Base-by-base conservation (phyloP, 2,113 vertebrate species). In the Neodon shergylaensis region DNA sequence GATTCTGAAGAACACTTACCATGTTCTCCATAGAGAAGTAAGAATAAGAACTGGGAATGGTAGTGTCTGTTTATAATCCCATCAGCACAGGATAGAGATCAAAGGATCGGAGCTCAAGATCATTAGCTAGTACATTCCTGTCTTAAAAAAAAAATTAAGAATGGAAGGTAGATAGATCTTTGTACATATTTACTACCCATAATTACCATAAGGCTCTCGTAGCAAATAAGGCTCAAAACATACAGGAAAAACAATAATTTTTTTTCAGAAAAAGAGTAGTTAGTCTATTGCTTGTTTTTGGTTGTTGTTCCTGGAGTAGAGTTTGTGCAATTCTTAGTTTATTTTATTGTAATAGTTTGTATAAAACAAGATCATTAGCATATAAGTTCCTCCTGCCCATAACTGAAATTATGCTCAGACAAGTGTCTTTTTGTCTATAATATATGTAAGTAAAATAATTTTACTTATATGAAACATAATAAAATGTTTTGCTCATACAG, bases 381-480 rank as follows among this genome's bases (percentile, higher is more conserved):
- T 28, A 31, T 95, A 77, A 74, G 68, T 78, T 10, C 88, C 33
- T 92, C 3, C n/a, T 90, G 42, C 58, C 10, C 14, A 52, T 36
- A 93, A 36, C n/a, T 66, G 36, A 93, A 89, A 66, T 61, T 83
- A n/a, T 83, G 14, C 22, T 54, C 22, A 61, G 5, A 61, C 24
- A 63, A 83, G 7, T 83, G n/a, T 58, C 49, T 47, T 39, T 83
- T 83, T 82, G n/a, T 82, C 11, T 82, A 79, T 81, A 81, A 70
- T 79, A 79, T 36, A 39, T 17, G 70, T 81, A 39, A 81, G n/a
- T 68, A 65, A 76, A 94, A 83, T 96, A 94, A 88, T 94, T 92
- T 39, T 79, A 79, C 87, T 96, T 94, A 61, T 14, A 81, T 24
- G 61, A 93, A 26, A 73, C 7, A 88, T 12, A 21, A 39, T 88